Base-by-base conservation (phyloP, 2,888 invertebrate species). In the Ashinkailepas kermadecensis region DNA sequence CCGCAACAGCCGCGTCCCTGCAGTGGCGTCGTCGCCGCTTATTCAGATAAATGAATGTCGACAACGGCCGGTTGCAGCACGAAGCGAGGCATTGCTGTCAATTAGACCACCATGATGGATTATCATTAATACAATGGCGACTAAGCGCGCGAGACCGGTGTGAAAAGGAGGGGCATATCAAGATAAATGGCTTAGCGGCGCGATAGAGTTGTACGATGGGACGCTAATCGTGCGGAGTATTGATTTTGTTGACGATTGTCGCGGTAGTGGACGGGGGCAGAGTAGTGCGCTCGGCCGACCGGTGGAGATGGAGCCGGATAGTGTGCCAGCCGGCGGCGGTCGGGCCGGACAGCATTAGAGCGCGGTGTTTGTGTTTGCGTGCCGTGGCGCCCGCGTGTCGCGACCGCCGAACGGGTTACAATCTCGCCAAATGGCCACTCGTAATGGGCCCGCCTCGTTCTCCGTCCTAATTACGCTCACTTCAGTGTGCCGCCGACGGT, bases 291-390 rank as follows among this genome's bases (percentile, higher is more conserved):
- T 23, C 9, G 13, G 23, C 39, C 39, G 39, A 39, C 6, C 39
- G 3, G 70, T 15, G 70, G 65, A 65, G 65, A 65, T 65, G 23
- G 9, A 9, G 70, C 13, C 11, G 23, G 70, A 70, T 70, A 70
- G 39, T 23, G 23, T 10, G 18, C 64, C 67, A 23, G 70, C 21
- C 39, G 39, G 15, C 3, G 39, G 3, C 70, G 2, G 13, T 39
- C 39, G 70, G 59, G 39, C 39, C 39, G 39, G 15, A n/a, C 15
- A 23, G 65, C 9, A 65, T 23, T 23, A 18, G 23, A n/a, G 39
- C 12, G 21, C 74, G 39, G 39, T 74, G 74, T 74, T 70, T 74
- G 74, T 74, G 74, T 74, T 74, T 74, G 65, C 65, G 65, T 65
- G 21, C 65, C 10, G 58, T 58, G 58, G 13, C 58, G 58, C 10